Percentiles rank a stretch among this genome's conserved stretches.
Conservation (phyloP, 2,113 vertebrate species). For the Opisthocomus hoazin region DNA sequence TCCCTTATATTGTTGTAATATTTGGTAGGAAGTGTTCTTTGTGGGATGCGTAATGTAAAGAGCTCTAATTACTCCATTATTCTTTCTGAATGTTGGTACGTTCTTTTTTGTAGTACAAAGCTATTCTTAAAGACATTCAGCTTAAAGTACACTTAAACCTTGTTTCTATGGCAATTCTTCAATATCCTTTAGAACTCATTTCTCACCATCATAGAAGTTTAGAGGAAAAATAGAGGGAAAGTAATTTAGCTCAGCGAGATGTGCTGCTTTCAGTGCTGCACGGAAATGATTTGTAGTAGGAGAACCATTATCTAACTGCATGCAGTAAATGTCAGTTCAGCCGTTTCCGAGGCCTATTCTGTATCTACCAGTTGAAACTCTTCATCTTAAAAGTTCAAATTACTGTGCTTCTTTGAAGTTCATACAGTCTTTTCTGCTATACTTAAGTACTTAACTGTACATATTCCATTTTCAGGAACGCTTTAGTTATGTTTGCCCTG, state of each 20-base stretch:
- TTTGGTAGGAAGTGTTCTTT: background rate
- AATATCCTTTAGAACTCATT: background rate
- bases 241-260: background rate
- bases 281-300: background rate
- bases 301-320: background rate
- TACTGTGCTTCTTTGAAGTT: background rate
- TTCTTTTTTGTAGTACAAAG: background rate
- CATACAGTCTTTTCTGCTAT: background rate
- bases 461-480: slow-evolving; percentile 79
- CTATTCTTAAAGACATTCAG: background rate
- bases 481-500: slow-evolving; percentile 96
- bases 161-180: slow-evolving; percentile 25
- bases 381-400: background rate
- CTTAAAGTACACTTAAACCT: background rate
- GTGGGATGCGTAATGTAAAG: background rate
- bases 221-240: background rate
- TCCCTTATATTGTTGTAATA: background rate
- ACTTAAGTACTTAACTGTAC: background rate
- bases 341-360: background rate
- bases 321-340: background rate
- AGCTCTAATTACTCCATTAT: background rate
- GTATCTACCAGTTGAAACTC: background rate
- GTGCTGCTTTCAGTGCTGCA: background rate
- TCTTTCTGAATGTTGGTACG: background rate
- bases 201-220: background rate